Evolutionary conservation across 2,113 vertebrate genomes (phyloP), one percentile per base, ranked within the genome.

Genomic region (Smithornis capensis): DNA sequence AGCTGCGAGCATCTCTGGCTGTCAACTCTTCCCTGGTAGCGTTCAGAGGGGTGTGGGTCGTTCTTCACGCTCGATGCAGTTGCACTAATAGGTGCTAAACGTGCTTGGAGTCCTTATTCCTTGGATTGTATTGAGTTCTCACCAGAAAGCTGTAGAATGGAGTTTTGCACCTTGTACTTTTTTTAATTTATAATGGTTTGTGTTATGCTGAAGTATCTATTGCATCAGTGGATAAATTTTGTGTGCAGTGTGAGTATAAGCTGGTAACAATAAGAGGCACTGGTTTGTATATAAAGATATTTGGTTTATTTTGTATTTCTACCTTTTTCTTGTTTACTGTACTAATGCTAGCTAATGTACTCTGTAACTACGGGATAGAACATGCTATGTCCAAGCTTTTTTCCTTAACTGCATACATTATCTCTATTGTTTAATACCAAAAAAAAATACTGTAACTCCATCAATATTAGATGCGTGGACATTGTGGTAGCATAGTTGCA

Each of bases 401-500:
- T 94, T 97, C 97, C 96, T 96, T 96, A 89, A 98, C 97, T 91
- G 98, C 98, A 92, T 97, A 98, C 98, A 98, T 98, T 98, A 98
- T 98, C 98, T 98, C 95, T 97, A 97, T 98, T 97, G 97, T 99
- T 98, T 98, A 98, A 98, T 98, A 98, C 98, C 98, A 97, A 93
- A 98, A 93, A 73, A 98, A 92, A 73, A 95, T 69, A 88, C 98
- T 98, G 96, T 99, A 98, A 98, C 98, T 98, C 98, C 98, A 98
- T 98, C 97, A 97, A 97, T 98, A 98, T 98, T 98, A 98, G 98
- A 97, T 94, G 98, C 98, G 99, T 99, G 98, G 98, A 98, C 97
- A 97, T 98, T 98, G 98, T 99, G 98, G 97, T 99, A 99, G 98
- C 98, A 96, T 99, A 99, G 98, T 97, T 98, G 98, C 98, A 98